Evolutionary conservation across 2,888 invertebrate species (phyloP), one percentile per base, ranked within the genome.

Genomic region (Lasioglossum oenotherae): DNA sequence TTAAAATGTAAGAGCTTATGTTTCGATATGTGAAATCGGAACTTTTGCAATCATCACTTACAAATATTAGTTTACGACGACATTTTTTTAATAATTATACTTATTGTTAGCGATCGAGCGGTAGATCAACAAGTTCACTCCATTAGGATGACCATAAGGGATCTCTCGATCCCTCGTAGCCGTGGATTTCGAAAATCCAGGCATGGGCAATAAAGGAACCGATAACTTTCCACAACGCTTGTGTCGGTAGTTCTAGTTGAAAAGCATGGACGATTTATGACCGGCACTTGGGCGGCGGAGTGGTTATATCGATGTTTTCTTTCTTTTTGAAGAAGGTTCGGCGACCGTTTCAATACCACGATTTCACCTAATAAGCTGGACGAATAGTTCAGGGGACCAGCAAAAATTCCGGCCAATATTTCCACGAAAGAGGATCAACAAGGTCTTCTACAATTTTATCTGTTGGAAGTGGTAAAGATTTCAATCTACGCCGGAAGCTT

Each of bases 401-500:
- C n/a, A 88, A 81, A 87, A 92, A 92, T 92, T 91, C 89, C 83
- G 14, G 85, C 74, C 77, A 75, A 87, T 91, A 89, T 90, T 88
- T 87, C 89, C 76, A 78, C 85, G 89, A 91, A 91, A 92, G 86
- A 84, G 82, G 88, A 90, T 88, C 84, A 81, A 81, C 86, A 90
- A 91, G 91, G 91, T 91, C 91, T 87, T 89, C 88, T 89, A 87
- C 88, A 90, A 87, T 92, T 92, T 92, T 91, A 92, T 92, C 92
- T 91, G 93, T 93, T 93, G 92, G 93, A 90, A 92, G 81, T 90
- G 93, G 93, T 93, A 93, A 71, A 71, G 41, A n/a, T 71, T n/a
- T 41, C n/a, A 41, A 41, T 23, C n/a, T 41, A 41, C 2, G n/a
- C 71, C 41, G 12, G 38, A n/a, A 23, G 41, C 41, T 41, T n/a